phyloP scores from a whole-genome alignment of 2,797 vertebrate species.

The Dallia pectoralis region DNA sequence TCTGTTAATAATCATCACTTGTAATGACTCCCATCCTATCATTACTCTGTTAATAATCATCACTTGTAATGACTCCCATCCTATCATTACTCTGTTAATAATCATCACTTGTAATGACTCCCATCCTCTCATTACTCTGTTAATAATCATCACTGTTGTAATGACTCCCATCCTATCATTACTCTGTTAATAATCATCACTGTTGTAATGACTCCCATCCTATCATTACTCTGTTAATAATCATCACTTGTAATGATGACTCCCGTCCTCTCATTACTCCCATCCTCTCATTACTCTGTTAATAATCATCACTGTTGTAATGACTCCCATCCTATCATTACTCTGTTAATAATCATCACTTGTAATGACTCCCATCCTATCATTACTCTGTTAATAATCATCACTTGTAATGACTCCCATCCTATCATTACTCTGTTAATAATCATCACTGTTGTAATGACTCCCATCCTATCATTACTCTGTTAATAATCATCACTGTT shows the following conservation, averaged over 20 bases:
- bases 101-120: neutral
- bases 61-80: neutral
- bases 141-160: neutral
- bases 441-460: neutral
- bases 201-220: neutral
- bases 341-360: neutral
- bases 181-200: neutral
- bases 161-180: neutral
- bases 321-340: neutral
- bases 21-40: neutral
- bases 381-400: neutral
- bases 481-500: neutral
- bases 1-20: neutral
- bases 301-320: neutral
- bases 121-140: neutral
- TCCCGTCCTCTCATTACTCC: too few relatives aligned
- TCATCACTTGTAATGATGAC: neutral
- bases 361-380: neutral
- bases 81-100: neutral
- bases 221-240: neutral
- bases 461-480: neutral
- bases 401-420: neutral
- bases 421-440: neutral
- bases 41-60: neutral
- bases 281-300: neutral